Base-by-base conservation (phyloP, 1,140 invertebrate species). In the Chrysomallon squamiferum region DNA sequence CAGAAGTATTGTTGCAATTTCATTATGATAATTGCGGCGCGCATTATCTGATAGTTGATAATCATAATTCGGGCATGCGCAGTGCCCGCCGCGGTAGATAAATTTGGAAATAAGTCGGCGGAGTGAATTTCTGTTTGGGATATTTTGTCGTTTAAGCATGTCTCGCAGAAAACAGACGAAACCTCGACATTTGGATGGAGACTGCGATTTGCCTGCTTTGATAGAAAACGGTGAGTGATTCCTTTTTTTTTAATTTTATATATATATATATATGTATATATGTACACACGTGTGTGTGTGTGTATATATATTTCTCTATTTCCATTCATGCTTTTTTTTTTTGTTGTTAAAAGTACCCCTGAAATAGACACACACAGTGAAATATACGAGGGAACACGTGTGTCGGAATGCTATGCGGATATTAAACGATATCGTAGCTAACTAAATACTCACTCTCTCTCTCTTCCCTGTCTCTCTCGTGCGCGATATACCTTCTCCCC, bases 111-210 rank as follows among this genome's bases (percentile, higher is more conserved):
- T 72, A 72, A 70, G 69, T 73, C 64, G 65, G 68, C 60, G 72
- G 66, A 77, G 71, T 72, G 63, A 76, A 69, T 72, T 68, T 68
- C 75, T 72, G 73, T 71, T 70, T 72, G 66, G 73, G 59, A 68
- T 65, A 41, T 69, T 43, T 68, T 58, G 62, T 43, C 9, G 29
- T 29, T 45, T 30, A 43, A 77, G 59, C 61, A 90, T 88, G 88
- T 89, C 86, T 76, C 86, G 89, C 73, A 85, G 89, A 82, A 91
- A 90, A 82, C 89, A 89, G 76, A 85, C 88, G 27, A 83, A 88
- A 61, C 89, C 89, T 59, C 82, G 86, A 60, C 86, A 87, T 73
- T 82, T 87, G 59, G 87, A 89, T 66, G 79, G 87, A 56, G 71
- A 73, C 57, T 62, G 54, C 30, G 68, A 73, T 41, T 49, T 70